Evolutionary conservation across 1,140 invertebrate species (phyloP).

Genomic region (Magallana gigas): DNA sequence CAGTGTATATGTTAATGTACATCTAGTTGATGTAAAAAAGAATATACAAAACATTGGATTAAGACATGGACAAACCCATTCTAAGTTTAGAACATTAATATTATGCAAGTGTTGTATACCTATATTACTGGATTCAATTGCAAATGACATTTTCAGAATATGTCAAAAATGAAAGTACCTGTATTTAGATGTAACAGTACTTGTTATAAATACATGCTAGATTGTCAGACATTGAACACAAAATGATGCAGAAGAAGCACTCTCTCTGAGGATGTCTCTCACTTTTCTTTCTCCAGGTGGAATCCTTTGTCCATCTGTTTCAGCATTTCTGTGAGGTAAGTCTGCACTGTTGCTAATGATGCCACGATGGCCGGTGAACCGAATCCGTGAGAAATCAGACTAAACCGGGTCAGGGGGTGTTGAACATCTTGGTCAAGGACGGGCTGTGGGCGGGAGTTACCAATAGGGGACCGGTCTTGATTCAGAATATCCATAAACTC

Average conservation of each 20-base stretch:
- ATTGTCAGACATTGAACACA: neutral
- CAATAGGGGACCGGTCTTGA: constrained; percentile 95
- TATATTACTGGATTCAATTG: no score
- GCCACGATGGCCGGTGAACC: constrained; percentile 97
- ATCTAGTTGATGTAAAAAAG: neutral
- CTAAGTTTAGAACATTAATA: no score
- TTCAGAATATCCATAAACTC: constrained; percentile 98
- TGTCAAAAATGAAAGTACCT: no score
- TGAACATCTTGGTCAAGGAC: constrained; percentile 94
- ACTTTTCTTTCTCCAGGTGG: neutral
- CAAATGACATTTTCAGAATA: no score
- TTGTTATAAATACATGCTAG: neutral
- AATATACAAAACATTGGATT: no score
- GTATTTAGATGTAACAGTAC: neutral
- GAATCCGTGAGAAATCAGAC: constrained; percentile 98
- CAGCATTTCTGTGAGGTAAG: constrained; percentile 96
- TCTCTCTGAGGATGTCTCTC: neutral
- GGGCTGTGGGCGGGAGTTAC: constrained; percentile 95
- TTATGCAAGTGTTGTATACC: no score
- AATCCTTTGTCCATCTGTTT: constrained; percentile 93
- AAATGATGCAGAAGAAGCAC: neutral
- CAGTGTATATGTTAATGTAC: neutral
- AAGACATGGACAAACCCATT: no score
- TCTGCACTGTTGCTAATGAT: constrained; percentile 95
- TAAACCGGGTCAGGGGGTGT: constrained; percentile 97